These are phyloP conservation scores for Periophthalmodon schlosseri DNA, from an alignment of 2,113 vertebrate species.

Conservation along the genomic window DNA sequence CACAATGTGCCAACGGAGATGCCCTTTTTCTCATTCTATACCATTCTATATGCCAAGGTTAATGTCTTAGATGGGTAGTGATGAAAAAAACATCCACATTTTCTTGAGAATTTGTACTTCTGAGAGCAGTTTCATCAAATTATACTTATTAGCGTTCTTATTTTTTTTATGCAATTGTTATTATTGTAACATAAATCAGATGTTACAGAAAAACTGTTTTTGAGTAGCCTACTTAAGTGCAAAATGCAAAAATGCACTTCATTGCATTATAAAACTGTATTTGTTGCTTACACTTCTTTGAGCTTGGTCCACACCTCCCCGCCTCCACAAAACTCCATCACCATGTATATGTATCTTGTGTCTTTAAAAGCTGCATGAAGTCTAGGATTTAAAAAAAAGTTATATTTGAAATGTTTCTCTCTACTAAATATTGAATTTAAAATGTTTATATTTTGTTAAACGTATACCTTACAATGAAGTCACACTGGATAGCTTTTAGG, in stretches of 20 bases:
- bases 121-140: too few relatives aligned
- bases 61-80: neutral
- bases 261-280: too few relatives aligned
- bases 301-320: slow-evolving; percentile 86
- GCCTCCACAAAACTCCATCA: slow-evolving; percentile 83
- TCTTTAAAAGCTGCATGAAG: slow-evolving; percentile 78
- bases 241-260: too few relatives aligned
- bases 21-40: neutral
- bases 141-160: too few relatives aligned
- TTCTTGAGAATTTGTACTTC: too few relatives aligned
- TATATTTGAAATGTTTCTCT: neutral
- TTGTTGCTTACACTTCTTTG: slow-evolving; percentile 75
- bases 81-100: too few relatives aligned
- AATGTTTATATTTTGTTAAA: neutral
- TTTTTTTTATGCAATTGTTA: too few relatives aligned
- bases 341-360: slow-evolving; percentile 78
- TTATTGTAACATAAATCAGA: too few relatives aligned
- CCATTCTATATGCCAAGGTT: neutral
- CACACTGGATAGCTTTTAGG: slow-evolving; percentile 69
- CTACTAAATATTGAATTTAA: neutral
- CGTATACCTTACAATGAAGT: slow-evolving; percentile 78
- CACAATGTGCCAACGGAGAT: neutral
- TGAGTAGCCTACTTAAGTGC: too few relatives aligned
- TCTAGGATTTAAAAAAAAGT: slow-evolving; percentile 47
- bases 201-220: too few relatives aligned